Percentiles rank a stretch among this genome's conserved stretches.
Evolutionary conservation across 2,113 vertebrate species (phyloP).

Genomic region (Xenopus tropicalis): UCB_Xtro_10.0 CM004444.2:108964501-108965000

Average conservation of each 20-base stretch:
- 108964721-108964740: constrained; percentile 5
- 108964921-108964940: neutral
- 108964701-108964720: constrained; percentile 12
- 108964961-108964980: neutral
- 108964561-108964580: constrained; percentile 38
- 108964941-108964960: constrained; percentile 1
- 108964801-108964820: neutral
- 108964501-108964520: constrained; percentile 36
- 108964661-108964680: constrained; percentile 13
- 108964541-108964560: constrained; percentile 39
- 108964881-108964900: neutral
- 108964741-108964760: neutral
- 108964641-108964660: neutral
- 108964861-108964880: neutral
- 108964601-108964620: constrained; percentile 17
- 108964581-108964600: constrained; percentile 33
- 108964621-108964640: constrained; percentile 19
- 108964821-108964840: neutral
- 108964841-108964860: neutral
- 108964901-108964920: neutral
- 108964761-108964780: neutral
- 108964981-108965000: neutral
- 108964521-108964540: constrained; percentile 32
- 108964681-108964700: neutral
- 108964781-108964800: neutral